Conservation (phyloP, 1,140 invertebrate genomes). For the Tetramorium simillimum region DNA sequence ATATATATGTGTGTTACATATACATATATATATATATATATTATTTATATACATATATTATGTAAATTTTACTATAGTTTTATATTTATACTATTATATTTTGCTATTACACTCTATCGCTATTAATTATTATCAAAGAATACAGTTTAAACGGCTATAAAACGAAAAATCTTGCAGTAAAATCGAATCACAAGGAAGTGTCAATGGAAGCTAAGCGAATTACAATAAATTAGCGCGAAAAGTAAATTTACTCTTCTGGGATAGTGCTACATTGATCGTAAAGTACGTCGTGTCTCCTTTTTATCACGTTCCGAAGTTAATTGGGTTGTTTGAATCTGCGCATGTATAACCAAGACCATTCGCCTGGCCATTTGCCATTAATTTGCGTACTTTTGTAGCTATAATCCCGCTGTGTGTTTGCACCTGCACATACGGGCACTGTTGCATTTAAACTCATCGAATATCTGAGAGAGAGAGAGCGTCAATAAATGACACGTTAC, state of each 20-base stretch:
- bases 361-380: not conserved
- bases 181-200: not conserved
- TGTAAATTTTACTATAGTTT: no score
- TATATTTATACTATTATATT: no score
- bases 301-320: slow-evolving; percentile 42
- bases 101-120: no score
- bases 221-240: slow-evolving; percentile 46
- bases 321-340: slow-evolving; percentile 37
- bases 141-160: slow-evolving; percentile 1
- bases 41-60: not conserved
- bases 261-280: not conserved
- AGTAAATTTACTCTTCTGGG: slow-evolving; percentile 11
- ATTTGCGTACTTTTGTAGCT: slow-evolving; percentile 39
- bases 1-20: no score
- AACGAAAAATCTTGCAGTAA: not conserved
- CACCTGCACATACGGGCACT: not conserved
- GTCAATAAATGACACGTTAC: not conserved
- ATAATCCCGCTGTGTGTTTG: slow-evolving; percentile 17
- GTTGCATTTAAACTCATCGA: not conserved
- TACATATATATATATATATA: not conserved
- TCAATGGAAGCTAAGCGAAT: slow-evolving; percentile 24
- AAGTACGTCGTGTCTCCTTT: not conserved
- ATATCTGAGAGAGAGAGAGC: not conserved
- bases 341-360: not conserved
- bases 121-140: not conserved